A percentile compares a stretch with the other conserved stretches of the same genome.
phyloP scores from a whole-genome alignment of 2,797 vertebrate genomes.

The Furcifer pardalis region DNA sequence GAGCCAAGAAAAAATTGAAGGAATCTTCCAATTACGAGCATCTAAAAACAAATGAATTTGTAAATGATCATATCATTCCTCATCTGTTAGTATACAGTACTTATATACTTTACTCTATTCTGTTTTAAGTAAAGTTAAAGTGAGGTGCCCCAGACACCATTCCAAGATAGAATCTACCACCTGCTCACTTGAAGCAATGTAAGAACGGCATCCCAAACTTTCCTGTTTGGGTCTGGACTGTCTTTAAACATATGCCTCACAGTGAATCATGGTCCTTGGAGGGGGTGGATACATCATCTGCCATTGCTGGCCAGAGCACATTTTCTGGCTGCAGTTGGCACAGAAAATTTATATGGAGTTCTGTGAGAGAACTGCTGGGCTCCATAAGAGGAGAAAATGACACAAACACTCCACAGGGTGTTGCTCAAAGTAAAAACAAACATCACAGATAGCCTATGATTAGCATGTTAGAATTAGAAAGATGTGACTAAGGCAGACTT shows the following conservation, averaged over 20 bases:
- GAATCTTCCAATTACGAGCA: slow-evolving; percentile 85
- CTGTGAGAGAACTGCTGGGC: background rate
- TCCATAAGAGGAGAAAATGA: background rate
- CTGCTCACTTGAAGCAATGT: background rate
- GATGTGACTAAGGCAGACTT: too few relatives aligned
- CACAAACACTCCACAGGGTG: background rate
- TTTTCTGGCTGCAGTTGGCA: background rate
- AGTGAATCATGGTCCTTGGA: background rate
- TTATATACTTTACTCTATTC: background rate
- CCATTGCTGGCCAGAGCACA: background rate
- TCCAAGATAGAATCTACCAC: background rate
- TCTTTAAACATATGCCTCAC: background rate
- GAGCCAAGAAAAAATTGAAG: slow-evolving; percentile 87
- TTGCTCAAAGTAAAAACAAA: background rate
- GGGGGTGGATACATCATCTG: background rate
- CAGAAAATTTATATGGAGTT: background rate
- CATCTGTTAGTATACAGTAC: background rate
- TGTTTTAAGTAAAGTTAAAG: background rate
- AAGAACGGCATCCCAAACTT: background rate
- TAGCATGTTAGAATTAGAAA: too few relatives aligned
- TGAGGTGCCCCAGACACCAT: background rate
- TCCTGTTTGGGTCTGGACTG: too few relatives aligned
- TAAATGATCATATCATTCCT: background rate
- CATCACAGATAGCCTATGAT: too few relatives aligned
- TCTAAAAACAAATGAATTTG: slow-evolving; percentile 72